These are phyloP conservation scores for Microlaimidae sp. DNA, from an alignment of 2,888 invertebrate genomes.

Conservation along the genomic window DNA sequence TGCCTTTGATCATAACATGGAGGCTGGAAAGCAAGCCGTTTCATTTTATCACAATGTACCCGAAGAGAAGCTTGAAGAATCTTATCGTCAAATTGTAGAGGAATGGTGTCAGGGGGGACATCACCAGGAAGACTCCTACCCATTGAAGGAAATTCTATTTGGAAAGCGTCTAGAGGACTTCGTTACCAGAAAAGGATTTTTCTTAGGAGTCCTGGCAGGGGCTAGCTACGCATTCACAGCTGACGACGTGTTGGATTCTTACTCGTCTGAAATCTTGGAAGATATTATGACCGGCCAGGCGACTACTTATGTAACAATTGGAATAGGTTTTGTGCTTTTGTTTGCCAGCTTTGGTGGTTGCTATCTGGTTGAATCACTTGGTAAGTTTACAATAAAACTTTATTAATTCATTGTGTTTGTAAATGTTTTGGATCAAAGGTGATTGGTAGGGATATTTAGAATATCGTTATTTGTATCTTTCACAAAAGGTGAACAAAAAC, in stretches of 20 bases:
- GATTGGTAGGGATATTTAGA: no score
- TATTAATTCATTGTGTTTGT: no score
- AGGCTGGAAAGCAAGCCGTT: no score
- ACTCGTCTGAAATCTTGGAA: constrained; percentile 25
- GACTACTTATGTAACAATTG: background rate
- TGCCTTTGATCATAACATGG: background rate
- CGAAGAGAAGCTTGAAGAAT: background rate
- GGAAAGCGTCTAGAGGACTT: constrained; percentile 9
- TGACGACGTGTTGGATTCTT: constrained; percentile 31
- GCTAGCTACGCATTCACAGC: constrained; percentile 29
- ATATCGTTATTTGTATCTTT: no score
- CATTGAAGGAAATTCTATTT: no score
- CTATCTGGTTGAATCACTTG: background rate
- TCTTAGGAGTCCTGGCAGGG: constrained; percentile 27
- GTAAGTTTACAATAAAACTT: no score
- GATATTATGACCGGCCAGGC: no score
- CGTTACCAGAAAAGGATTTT: constrained; percentile 23
- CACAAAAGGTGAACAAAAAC: no score
- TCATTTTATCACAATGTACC: no score
- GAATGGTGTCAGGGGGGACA: no score
- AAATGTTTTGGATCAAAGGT: no score
- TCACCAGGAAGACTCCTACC: background rate
- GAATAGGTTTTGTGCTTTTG: background rate
- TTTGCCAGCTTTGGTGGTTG: background rate
- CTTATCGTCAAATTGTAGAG: no score